Base-by-base conservation (phyloP, 2,888 invertebrate species). In the Agonopterix subpropinquella region DNA sequence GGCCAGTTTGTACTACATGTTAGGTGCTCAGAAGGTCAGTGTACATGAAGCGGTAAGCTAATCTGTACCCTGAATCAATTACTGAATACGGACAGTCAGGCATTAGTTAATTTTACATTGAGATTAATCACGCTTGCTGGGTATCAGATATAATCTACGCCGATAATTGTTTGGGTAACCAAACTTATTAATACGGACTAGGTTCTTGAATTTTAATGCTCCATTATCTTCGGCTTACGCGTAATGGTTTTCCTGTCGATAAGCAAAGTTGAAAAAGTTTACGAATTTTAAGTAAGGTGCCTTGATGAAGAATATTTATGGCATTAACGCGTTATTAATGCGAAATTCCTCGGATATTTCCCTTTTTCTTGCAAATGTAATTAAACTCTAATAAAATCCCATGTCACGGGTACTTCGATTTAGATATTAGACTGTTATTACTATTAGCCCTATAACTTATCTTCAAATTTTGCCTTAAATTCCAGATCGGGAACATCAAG, bases 401-500 rank as follows among this genome's bases (percentile, higher is more conserved):
- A 18, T 18, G 2, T 3, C 18, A 18, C 4, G 18, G 18, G 18
- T 18, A 18, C 18, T 18, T 18, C 18, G 18, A 28, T 28, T 28
- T 28, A 18, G 18, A 18, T 18, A 18, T 18, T 18, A 4, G 4
- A 28, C 28, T 7, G 28, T 5, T 28, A 28, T 1, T 28, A 28
- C 1, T 28, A 28, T 1, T 28, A 28, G 43, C 43, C 11, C 2
- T 2, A 3, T 36, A 13, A 11, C 36, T 8, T 9, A 44, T 11
- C 9, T 11, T n/a, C 9, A 46, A 13, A 9, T 4, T 42, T 10
- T 43, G 7, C 13, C 8, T 11, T 42, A 4, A 44, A 41, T 46
- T 46, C 11, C 11, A 46, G 45, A 41, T 46, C 45, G 18, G 47
- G 36, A 41, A 95, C 95, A 39, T 96, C 96, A 53, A 96, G 96